A percentile compares a stretch with the other conserved stretches of the same genome.
Conservation (phyloP, 2,113 vertebrate genomes). For the Plestiodon gilberti region DNA sequence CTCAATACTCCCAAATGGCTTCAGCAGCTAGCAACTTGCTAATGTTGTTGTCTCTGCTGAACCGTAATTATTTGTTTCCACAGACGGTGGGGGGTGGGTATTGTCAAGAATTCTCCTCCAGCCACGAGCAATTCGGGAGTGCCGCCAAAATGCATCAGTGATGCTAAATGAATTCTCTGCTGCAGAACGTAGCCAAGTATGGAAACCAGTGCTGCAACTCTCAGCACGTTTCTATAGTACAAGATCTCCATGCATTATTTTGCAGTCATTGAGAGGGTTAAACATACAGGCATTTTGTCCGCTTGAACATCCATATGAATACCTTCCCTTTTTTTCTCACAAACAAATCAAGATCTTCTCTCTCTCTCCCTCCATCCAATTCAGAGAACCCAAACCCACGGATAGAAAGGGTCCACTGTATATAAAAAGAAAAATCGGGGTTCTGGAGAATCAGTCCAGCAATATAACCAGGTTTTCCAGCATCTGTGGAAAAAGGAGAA, state of each 20-base stretch:
- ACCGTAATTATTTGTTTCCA: slow-evolving; percentile 58
- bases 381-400: too few relatives aligned
- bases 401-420: too few relatives aligned
- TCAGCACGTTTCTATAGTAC: slow-evolving; percentile 22
- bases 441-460: too few relatives aligned
- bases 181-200: slow-evolving; percentile 32
- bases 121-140: slow-evolving; percentile 48
- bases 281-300: slow-evolving; percentile 8
- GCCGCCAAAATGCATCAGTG: slow-evolving; percentile 45
- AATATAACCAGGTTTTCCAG: background rate
- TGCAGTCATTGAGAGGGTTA: slow-evolving; percentile 40
- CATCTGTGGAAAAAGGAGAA: background rate
- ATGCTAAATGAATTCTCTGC: slow-evolving; percentile 54
- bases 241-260: slow-evolving; percentile 13
- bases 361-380: background rate
- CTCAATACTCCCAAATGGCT: slow-evolving; percentile 40
- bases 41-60: slow-evolving; percentile 55
- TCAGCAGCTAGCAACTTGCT: slow-evolving; percentile 38
- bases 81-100: slow-evolving; percentile 43
- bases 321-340: background rate
- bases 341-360: background rate
- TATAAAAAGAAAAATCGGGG: slow-evolving; percentile 27
- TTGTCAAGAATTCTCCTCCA: slow-evolving; percentile 60
- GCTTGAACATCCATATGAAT: slow-evolving; percentile 18
- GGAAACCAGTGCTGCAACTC: slow-evolving; percentile 38